Conservation (phyloP, 2,113 vertebrate species). For the Anguilla japonica region DNA sequence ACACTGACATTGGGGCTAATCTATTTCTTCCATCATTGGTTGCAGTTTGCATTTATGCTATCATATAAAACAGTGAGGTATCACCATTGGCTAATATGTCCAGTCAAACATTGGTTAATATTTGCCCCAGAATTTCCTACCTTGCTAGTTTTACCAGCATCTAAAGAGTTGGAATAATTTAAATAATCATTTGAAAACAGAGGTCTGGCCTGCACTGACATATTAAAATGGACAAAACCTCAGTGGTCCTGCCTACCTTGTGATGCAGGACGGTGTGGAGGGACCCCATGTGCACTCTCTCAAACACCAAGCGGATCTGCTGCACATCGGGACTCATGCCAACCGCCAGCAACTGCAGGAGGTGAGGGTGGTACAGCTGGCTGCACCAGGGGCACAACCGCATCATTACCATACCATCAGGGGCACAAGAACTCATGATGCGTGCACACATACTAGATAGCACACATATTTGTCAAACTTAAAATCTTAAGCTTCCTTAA, state of each 20-base stretch:
- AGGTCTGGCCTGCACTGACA: neutral
- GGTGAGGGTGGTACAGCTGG: conserved; percentile 62
- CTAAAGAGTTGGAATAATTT: too few relatives aligned
- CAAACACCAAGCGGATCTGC: conserved; percentile 61
- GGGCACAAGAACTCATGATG: neutral
- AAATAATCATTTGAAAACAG: too few relatives aligned
- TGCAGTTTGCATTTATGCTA: too few relatives aligned
- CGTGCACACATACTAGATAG: neutral
- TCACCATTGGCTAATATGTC: too few relatives aligned
- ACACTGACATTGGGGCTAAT: too few relatives aligned
- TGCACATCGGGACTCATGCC: conserved; percentile 51
- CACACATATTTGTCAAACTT: neutral
- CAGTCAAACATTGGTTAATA: too few relatives aligned
- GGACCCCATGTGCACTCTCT: conserved; percentile 65
- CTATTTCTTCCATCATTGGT: too few relatives aligned
- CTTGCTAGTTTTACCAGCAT: too few relatives aligned
- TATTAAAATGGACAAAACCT: neutral
- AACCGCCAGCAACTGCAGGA: conserved; percentile 69
- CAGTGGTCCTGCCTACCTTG: conserved; percentile 31
- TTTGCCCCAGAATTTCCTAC: too few relatives aligned
- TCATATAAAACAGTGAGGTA: too few relatives aligned
- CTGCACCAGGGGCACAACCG: conserved; percentile 42
- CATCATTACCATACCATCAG: neutral
- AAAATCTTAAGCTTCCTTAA: neutral
- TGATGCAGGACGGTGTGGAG: conserved; percentile 61